Evolutionary conservation across 2,113 vertebrate species (phyloP).

Genomic region (Girardinichthys multiradiatus): DNA sequence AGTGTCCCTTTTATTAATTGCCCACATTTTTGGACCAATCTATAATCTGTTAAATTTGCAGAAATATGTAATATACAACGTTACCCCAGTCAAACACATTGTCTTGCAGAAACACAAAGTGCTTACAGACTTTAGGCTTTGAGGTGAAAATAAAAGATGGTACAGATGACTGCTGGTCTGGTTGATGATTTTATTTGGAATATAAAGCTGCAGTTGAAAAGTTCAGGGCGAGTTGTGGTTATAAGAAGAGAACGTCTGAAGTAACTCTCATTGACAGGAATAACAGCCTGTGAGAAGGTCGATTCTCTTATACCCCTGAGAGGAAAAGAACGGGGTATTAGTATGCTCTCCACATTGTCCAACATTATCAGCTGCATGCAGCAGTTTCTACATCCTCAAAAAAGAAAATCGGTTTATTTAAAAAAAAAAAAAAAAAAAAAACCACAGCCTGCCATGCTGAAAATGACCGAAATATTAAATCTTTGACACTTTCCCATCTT

Average conservation of each 20-base stretch:
- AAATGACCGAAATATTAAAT: constrained; percentile 25
- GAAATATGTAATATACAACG: not conserved
- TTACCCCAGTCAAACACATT: not conserved
- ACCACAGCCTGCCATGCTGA: constrained; percentile 11
- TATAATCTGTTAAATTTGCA: not conserved
- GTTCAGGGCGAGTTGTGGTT: constrained; percentile 40
- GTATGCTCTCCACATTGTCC: constrained; percentile 58
- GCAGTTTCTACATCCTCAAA: constrained; percentile 43
- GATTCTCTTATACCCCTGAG: constrained; percentile 64
- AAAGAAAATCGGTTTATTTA: constrained; percentile 14
- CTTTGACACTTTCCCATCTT: constrained; percentile 16
- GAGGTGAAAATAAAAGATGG: constrained; percentile 2
- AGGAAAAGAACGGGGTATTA: constrained; percentile 51
- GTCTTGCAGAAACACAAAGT: not conserved
- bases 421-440: constrained; percentile 32
- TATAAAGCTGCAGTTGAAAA: constrained; percentile 22
- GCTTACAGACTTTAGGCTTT: not conserved
- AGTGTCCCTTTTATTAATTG: not conserved
- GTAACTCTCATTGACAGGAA: constrained; percentile 59
- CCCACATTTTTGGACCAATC: not conserved
- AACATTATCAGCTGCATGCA: constrained; percentile 65
- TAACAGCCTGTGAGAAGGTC: constrained; percentile 72
- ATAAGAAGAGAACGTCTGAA: constrained; percentile 47
- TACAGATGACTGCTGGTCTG: not conserved
- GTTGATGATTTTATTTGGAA: constrained; percentile 32